Evolutionary conservation across 2,797 vertebrate species (phyloP), one percentile per base, ranked within the genome.

Genomic region (Nannoperca australis): DNA sequence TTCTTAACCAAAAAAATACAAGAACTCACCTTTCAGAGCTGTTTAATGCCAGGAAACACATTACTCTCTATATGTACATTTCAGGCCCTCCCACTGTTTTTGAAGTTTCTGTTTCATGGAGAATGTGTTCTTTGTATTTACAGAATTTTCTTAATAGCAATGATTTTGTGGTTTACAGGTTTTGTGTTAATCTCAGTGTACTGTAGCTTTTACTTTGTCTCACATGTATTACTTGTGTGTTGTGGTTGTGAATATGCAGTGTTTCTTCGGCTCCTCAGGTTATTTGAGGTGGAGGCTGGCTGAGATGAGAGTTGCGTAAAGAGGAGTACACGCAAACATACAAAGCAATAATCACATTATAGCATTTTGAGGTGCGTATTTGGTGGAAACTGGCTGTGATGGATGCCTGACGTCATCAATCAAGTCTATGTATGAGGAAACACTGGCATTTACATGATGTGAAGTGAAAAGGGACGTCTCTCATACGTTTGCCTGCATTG

Each of bases 1-100:
- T 81, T 73, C 49, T 82, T 84, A 89, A 91, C 66, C 80, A 84
- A 87, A 91, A 34, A 88, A 71, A 45, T 2, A 73, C 63, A 65
- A 76, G 36, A 65, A 49, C 64, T 88, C 62, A 72, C 22, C 63
- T 78, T 58, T 36, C 34, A 70, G 50, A 56, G 40, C 78, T 76
- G 38, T 80, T 81, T 72, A 50, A 65, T n/a, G n/a, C 62, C 18
- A 59, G 24, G 42, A 67, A 74, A 72, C 3, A 47, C 2, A 7
- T 44, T 22, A 40, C 53, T 84, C 17, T 10, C 45, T 68, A 36
- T 11, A 47, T 47, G 47, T 63, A 34, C 38, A 50, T 54, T 82
- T 79, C 60, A 68, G 82, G 66, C 88, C 58, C 38, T 81, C 47
- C 47, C n/a, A 56, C 22, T 63, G 7, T 40, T 63, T 53, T 40